phyloP scores from a whole-genome alignment of 2,113 vertebrate genomes.

The Campylomormyrus numenius region DNA sequence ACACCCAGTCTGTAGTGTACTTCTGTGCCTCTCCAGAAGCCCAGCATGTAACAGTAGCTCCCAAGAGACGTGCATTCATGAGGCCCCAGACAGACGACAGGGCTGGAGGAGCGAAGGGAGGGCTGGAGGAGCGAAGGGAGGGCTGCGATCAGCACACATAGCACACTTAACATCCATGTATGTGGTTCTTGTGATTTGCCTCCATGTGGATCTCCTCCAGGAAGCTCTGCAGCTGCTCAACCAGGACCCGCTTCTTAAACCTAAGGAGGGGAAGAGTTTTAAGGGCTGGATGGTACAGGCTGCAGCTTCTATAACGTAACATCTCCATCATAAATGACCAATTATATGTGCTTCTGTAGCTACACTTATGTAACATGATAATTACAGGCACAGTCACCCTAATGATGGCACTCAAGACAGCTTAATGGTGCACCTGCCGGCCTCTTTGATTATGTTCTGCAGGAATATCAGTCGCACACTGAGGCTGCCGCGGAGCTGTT shows the following conservation, averaged over 20 bases:
- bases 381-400: background rate
- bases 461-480: slow-evolving; percentile 86
- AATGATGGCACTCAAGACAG: background rate
- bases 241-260: slow-evolving; percentile 95
- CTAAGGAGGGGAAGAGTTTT: slow-evolving; percentile 51
- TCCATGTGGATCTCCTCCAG: slow-evolving; percentile 88
- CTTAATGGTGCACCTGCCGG: slow-evolving; percentile 71
- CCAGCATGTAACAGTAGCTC: background rate
- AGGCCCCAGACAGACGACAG: background rate
- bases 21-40: background rate
- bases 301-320: background rate
- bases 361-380: background rate
- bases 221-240: slow-evolving; percentile 90
- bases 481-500: slow-evolving; percentile 87
- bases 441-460: slow-evolving; percentile 93
- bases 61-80: background rate
- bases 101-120: background rate
- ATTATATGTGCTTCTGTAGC: background rate
- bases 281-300: background rate
- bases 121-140: background rate
- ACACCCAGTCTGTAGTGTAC: background rate
- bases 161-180: slow-evolving; percentile 57
- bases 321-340: background rate
- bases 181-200: slow-evolving; percentile 80
- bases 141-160: background rate